Conservation (phyloP, 2,888 invertebrate species). For the Oligia strigilis region DNA sequence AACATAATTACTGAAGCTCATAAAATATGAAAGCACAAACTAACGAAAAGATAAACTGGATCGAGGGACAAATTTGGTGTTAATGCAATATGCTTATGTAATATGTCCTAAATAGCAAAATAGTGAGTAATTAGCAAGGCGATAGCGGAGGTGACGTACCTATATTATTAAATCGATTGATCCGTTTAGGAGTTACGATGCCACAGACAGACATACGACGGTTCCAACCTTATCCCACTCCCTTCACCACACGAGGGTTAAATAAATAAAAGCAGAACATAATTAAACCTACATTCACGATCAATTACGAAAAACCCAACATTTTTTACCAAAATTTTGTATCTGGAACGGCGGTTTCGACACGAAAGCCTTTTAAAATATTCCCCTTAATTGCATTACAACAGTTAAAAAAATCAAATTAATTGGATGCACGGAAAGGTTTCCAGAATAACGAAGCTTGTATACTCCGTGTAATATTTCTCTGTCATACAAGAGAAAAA, state of each 20-base stretch:
- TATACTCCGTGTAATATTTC: constrained; percentile 58
- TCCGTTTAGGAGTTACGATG: background rate
- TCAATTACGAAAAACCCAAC: constrained; percentile 20
- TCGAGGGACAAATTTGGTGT: too few relatives aligned
- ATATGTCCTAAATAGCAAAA: background rate
- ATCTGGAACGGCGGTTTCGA: constrained; percentile 24
- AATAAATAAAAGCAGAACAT: background rate
- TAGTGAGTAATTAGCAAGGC: background rate
- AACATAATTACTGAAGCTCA: too few relatives aligned
- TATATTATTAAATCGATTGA: background rate
- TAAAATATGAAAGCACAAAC: too few relatives aligned
- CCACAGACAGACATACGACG: background rate
- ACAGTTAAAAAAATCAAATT: constrained; percentile 61
- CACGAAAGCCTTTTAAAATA: constrained; percentile 58
- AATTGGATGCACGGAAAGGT: constrained; percentile 55
- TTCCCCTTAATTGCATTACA: constrained; percentile 59
- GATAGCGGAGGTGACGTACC: background rate
- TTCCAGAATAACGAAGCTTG: constrained; percentile 61
- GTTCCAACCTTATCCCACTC: background rate
- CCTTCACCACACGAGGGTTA: background rate
- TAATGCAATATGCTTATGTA: too few relatives aligned
- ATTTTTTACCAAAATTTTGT: constrained; percentile 22
- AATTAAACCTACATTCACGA: constrained; percentile 7
- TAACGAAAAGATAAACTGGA: too few relatives aligned
- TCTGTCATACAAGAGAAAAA: constrained; percentile 62